Evolutionary conservation across 2,797 vertebrate species (phyloP), one percentile per base, ranked within the genome.

Genomic region (Gymnothorax javanicus): DNA sequence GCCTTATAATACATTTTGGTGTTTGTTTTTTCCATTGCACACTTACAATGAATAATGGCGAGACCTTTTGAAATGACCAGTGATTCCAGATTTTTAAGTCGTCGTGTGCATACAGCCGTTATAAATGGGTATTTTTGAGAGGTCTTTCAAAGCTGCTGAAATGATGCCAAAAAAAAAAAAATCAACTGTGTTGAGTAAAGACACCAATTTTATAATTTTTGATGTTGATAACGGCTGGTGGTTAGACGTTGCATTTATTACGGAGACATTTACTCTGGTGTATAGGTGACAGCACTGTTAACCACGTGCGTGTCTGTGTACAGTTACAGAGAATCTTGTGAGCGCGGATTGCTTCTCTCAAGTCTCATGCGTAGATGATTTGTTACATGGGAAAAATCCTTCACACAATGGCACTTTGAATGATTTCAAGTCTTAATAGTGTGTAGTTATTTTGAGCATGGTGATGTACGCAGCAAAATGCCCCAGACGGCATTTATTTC

Each of bases 121-220:
- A 81, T 17, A 64, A n/a, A 59, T 83, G 33, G 93, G 94, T 91
- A 93, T 93, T 93, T 43, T 94, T 69, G 64, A 69, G 64, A 69
- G 64, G 23, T 95, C 95, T 96, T 95, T 95, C 92, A 92, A 94
- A 95, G 96, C 96, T 96, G 96, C 96, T 96, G 86, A 95, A 94
- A 92, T 94, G 92, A 96, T 95, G 95, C 96, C 96, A 96, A 97
- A 96, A 96, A 92, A 92, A n/a, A n/a, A n/a, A 89, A 94, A 92
- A 93, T 84, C 69, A 84, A 17, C 25, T 13, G 79, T 86, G 79
- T 79, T 69, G 8, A 62, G 27, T 23, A 86, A 85, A 62, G 79
- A 83, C 79, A n/a, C n/a, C 25, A 84, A 20, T 77, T 25, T 59
- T 62, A 7, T 81, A 43, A 62, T 71, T 82, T 82, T 85, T 85